A percentile compares a stretch with the other conserved stretches of the same genome.
These are phyloP conservation scores for Pelecanoides urinatrix DNA, from an alignment of 2,113 vertebrate genomes.

Conservation along the genomic window DNA sequence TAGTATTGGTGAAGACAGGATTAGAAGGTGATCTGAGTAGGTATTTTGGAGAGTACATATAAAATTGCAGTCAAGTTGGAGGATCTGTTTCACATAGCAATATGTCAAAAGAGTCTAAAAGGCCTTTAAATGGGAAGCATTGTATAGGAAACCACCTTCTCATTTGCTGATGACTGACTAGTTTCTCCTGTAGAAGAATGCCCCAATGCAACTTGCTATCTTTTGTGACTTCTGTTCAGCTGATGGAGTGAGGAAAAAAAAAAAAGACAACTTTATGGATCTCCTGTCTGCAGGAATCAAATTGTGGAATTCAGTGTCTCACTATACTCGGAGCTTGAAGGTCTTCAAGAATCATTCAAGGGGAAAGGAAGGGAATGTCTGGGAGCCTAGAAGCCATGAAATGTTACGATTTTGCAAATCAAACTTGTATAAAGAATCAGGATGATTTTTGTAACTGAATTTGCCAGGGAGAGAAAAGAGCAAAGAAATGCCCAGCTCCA, in stretches of 20 bases:
- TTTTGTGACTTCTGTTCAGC: background rate
- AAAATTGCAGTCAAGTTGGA: background rate
- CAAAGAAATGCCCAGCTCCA: background rate
- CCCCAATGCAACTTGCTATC: background rate
- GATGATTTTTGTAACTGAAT: background rate
- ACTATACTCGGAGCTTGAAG: background rate
- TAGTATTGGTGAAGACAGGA: background rate
- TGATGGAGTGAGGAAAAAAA: background rate
- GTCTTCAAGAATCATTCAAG: background rate
- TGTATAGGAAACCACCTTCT: background rate
- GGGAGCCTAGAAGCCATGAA: background rate
- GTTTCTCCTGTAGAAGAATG: background rate
- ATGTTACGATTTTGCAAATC: background rate
- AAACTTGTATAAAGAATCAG: background rate
- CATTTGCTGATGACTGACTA: background rate
- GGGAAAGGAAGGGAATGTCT: background rate
- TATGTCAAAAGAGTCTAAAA: background rate
- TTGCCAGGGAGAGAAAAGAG: background rate
- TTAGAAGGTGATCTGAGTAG: background rate
- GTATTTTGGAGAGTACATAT: background rate
- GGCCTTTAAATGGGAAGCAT: background rate
- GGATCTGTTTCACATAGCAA: background rate
- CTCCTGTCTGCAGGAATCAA: background rate
- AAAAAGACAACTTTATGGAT: background rate
- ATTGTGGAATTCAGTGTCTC: background rate